phyloP scores from a whole-genome alignment of 2,888 invertebrate species.

The Diarsia rubi region DNA sequence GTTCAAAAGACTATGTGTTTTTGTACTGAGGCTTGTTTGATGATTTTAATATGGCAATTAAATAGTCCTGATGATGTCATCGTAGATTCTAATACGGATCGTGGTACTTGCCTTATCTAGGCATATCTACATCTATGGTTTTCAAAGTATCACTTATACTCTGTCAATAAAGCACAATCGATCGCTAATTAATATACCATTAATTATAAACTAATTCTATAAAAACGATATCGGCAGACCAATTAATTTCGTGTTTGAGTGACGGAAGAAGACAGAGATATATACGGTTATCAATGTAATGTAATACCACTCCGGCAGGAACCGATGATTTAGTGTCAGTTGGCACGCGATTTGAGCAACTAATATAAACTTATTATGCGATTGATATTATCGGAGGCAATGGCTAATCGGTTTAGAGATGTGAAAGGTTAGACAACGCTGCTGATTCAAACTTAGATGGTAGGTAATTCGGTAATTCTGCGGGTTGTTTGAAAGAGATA shows the following conservation, averaged over 20 bases:
- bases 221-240: slow-evolving; percentile 6
- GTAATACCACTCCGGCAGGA: slow-evolving; percentile 17
- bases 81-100: no score
- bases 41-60: no score
- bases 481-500: no score
- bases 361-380: neutral
- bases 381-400: neutral
- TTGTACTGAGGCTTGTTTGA: no score
- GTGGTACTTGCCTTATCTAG: no score
- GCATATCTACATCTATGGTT: no score
- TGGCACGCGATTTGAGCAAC: slow-evolving; percentile 32
- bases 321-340: slow-evolving; percentile 18
- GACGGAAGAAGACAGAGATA: slow-evolving; percentile 41
- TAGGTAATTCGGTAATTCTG: no score
- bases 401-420: neutral
- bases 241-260: slow-evolving; percentile 40
- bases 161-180: neutral
- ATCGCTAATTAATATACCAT: neutral
- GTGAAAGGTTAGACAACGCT: neutral
- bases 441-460: neutral
- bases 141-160: neutral
- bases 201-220: slow-evolving; percentile 12
- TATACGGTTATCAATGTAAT: slow-evolving; percentile 40
- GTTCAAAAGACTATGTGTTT: no score
- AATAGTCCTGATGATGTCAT: no score